Evolutionary conservation across 92 coral and sea anemone species (phyloP), one percentile per base, ranked within the genome.

Genomic region (Diadumene lineata): DNA sequence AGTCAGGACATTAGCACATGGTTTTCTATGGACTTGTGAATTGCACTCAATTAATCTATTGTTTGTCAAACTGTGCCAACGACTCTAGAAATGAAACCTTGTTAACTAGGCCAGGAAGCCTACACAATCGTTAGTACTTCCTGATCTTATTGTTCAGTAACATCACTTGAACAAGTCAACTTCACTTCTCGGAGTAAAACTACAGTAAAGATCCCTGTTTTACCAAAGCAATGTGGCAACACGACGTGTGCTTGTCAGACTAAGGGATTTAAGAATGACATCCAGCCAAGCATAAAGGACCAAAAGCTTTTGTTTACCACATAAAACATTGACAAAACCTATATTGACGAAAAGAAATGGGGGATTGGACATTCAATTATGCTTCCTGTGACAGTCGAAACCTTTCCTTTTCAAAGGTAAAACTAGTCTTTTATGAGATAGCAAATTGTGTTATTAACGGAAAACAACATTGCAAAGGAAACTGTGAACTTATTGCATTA

Each of bases 1-100:
- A 68, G 25, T 64, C 29, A 70, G 77, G 38, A 60, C 85, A 90
- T 90, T 90, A 90, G 72, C 96, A 81, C 96, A 84, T 87, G 87
- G 73, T 51, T 0, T 64, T 56, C 25, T 56, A 63, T 55, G 63
- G 68, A 81, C 77, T 77, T 69, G 92, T 65, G 63, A 79, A 90
- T 80, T 85, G 75, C 34, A 32, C 34, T 65, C 75, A 78, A 78
- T 78, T 68, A 68, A 53, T 17, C 57, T 17, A 43, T 76, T 76
- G 81, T 76, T 76, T 10, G 18, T 0, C 21, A 25, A 9, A 55
- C 58, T 78, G 82, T 78, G 82, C 8, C 34, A 78, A 78, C 55
- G 82, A 78, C 71, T 32, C 55, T 30, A n/a, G 67, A 32, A 22
- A 34, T 66, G 71, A 56, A 60, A n/a, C 48, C 51, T 33, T 56